Percentiles rank a stretch among this genome's conserved stretches.
These are phyloP conservation scores for Myopa tessellatipennis DNA, from an alignment of 2,888 invertebrate genomes.

Conservation along the genomic window DNA sequence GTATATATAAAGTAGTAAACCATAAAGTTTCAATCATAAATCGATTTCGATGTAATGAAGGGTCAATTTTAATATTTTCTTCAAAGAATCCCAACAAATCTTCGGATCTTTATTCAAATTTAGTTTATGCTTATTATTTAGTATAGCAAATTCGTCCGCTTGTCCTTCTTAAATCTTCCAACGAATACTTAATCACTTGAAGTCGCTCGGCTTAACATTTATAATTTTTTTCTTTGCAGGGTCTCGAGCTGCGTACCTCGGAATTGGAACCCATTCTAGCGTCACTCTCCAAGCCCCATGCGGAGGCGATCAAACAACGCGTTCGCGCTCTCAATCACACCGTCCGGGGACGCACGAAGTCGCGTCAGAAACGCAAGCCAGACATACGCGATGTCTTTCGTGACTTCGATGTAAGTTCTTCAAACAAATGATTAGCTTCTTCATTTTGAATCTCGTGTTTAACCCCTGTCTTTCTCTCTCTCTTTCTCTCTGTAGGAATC, in stretches of 20 bases:
- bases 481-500: conserved; percentile 72
- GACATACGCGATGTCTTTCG: conserved; percentile 87
- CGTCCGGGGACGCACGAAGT: conserved; percentile 74
- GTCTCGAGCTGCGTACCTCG: conserved; percentile 71
- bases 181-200: no score
- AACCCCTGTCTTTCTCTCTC: background rate
- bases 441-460: no score
- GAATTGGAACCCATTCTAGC: conserved; percentile 71
- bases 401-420: conserved; percentile 78
- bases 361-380: conserved; percentile 75
- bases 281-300: conserved; percentile 75
- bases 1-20: no score
- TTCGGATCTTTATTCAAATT: no score
- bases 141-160: no score
- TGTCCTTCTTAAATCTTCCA: no score
- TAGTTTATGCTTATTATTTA: no score
- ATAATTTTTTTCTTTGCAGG: conserved; percentile 52
- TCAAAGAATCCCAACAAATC: no score
- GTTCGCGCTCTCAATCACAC: conserved; percentile 81
- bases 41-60: no score
- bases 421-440: background rate
- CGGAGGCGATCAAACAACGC: conserved; percentile 78
- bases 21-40: no score
- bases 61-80: no score
- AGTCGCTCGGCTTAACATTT: no score